Base-by-base conservation (phyloP, 2,113 vertebrate genomes). In the Neogale vison region DNA sequence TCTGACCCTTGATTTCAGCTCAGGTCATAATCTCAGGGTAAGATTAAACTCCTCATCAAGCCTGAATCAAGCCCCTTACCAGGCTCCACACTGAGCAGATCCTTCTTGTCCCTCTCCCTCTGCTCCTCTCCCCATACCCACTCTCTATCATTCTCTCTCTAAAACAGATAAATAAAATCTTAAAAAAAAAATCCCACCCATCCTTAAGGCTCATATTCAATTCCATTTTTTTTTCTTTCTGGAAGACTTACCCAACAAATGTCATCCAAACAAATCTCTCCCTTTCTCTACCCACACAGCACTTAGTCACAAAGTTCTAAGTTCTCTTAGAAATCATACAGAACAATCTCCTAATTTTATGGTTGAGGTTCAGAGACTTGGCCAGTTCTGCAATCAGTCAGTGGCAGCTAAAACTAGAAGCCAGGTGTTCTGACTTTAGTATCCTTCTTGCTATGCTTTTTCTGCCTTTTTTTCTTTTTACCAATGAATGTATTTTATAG, bases 301-400 rank as follows among this genome's bases (percentile, higher is more conserved):
- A 77, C 71, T 94, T 74, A 50, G 76, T 84, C 29, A 69, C 45
- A 72, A 39, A 90, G 36, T 88, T 96, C 77, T 96, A 76, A 72
- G 59, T 82, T 88, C 63, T 90, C 61, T 85, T 92, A 63, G 26
- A 96, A 91, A 79, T 88, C 71, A 42, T 76, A 47, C 26, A 59
- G 86, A 86, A 31, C 20, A 50, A 93, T 52, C 7, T 39, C 95
- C 86, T 61, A 79, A 12, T 59, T 89, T 79, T 52, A 61, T 26
- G 21, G 55, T 20, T 86, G 77, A 81, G 42, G 9, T 84, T 88
- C 20, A 88, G 61, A 92, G 65, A 69, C 45, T 85, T 86, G 72
- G 50, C 34, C 6, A 26, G 39, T 82, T 39, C 59, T 89, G 17
- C 21, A 92, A 50, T 24, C 31, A 63, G 29, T 65, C 34, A 91